Base-by-base conservation (phyloP, 2,113 vertebrate species). In the Seriola quinqueradiata region DNA sequence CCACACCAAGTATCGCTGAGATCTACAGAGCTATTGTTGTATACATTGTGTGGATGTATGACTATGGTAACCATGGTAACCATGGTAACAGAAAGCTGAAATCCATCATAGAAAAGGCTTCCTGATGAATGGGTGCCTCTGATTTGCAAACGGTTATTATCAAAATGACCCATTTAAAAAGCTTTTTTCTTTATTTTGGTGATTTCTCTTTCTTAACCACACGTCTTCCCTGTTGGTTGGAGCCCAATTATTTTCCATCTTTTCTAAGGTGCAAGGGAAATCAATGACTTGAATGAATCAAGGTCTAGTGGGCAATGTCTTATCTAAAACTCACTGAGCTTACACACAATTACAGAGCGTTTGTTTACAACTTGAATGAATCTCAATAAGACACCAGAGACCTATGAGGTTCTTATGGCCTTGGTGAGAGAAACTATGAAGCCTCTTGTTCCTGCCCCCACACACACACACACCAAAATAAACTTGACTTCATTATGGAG, bases 381-480 rank as follows among this genome's bases (percentile, higher is more conserved):
- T 83, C 38, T 23, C 48, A 32, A 17, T 28, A 32, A 70, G 42
- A 36, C 23, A 17, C 36, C 11, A 42, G 42, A 25, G 50, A 66
- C 52, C 23, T 44, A 4, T 60, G 55, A 66, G 59, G 40, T 55
- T 69, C 57, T 44, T 21, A 60, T 2, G 69, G 61, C 60, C 55
- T 69, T 63, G 12, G 32, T 42, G 2, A 40, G 63, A 57, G 19
- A 69, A 72, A 50, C n/a, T 3, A 61, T 61, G 63, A 34, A 76
- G 36, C 23, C 60, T 61, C 68, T 79, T 82, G 70, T 83, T 77
- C 5, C 36, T 44, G 52, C 74, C 57, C 65, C 58, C 69, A 70
- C 59, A 44, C n/a, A 54, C 50, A 61, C 59, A 44, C n/a, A 52
- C 55, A 60, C 61, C 38, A 32, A 74, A 85, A 84, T 66, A 75